A percentile compares a stretch with the other conserved stretches of the same genome.
phyloP scores from a whole-genome alignment of 1,140 invertebrate genomes.

The Drosophila kanapiae region DNA sequence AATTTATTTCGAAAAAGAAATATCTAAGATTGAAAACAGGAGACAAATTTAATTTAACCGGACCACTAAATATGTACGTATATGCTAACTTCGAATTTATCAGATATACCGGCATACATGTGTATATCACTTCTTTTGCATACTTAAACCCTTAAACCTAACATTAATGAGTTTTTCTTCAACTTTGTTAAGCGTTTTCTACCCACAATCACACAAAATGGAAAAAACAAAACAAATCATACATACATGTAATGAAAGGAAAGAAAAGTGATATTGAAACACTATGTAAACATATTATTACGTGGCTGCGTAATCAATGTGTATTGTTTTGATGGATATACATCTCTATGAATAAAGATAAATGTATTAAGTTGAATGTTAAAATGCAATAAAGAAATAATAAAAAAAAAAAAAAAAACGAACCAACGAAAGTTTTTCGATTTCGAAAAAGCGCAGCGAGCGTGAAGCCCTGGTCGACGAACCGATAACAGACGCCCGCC shows the following conservation, averaged over 20 bases:
- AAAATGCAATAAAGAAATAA: slow-evolving; percentile 64
- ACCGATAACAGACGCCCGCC: slow-evolving; percentile 51
- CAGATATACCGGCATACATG: slow-evolving; percentile 59
- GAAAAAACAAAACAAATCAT: slow-evolving; percentile 18
- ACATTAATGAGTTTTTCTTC: slow-evolving; percentile 44
- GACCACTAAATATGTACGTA: slow-evolving; percentile 64
- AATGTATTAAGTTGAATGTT: slow-evolving; percentile 81
- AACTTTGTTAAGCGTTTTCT: slow-evolving; percentile 68
- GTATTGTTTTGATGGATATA: slow-evolving; percentile 79
- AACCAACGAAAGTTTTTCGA: slow-evolving; percentile 15
- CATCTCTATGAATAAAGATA: slow-evolving; percentile 69
- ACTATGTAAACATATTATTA: slow-evolving; percentile 79
- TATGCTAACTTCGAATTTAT: slow-evolving; percentile 79
- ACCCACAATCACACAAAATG: slow-evolving; percentile 35
- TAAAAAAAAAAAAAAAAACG: slow-evolving; percentile 42
- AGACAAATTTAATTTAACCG: slow-evolving; percentile 71
- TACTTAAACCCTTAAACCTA: slow-evolving; percentile 52
- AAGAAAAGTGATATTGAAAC: slow-evolving; percentile 78
- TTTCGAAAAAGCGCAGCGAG: slow-evolving; percentile 1
- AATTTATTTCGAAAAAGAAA: slow-evolving; percentile 36
- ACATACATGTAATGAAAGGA: slow-evolving; percentile 42
- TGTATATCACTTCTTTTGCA: slow-evolving; percentile 67
- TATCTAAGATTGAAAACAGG: slow-evolving; percentile 25
- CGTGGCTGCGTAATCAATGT: slow-evolving; percentile 68
- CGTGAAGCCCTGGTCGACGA: slow-evolving; percentile 5